Conservation (phyloP, 2,888 invertebrate species). For the Cephus sareptanus region DNA sequence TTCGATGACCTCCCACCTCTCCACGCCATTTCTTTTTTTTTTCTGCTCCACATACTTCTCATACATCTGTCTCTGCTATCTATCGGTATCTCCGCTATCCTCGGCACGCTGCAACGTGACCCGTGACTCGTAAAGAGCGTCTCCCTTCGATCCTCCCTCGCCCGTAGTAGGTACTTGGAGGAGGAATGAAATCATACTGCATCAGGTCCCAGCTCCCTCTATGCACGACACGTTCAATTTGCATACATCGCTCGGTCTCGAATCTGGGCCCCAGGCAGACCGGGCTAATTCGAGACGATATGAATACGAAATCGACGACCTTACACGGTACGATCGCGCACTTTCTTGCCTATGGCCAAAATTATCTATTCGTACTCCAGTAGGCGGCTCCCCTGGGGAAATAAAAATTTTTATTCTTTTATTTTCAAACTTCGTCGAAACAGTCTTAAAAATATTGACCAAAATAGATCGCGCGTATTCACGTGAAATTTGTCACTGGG, state of each 20-base stretch:
- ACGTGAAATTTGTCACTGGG: neutral
- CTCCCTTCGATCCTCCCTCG: neutral
- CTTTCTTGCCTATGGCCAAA: neutral
- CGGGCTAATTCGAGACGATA: conserved; percentile 20
- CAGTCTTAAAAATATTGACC: neutral
- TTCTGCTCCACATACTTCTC: neutral
- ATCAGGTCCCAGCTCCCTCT: conserved; percentile 4
- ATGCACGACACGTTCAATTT: conserved; percentile 17
- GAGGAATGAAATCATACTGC: conserved; percentile 13
- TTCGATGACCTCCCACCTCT: neutral
- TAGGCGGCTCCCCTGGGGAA: neutral
- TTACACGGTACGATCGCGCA: neutral
- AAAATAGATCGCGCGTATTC: neutral
- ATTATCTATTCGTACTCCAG: neutral
- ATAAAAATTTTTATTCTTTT: neutral
- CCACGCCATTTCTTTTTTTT: neutral
- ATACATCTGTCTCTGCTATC: neutral
- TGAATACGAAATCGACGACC: conserved; percentile 6
- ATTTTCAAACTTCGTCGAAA: neutral
- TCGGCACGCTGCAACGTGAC: neutral
- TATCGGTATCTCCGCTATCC: neutral
- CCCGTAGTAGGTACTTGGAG: neutral
- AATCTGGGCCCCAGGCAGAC: conserved; percentile 14
- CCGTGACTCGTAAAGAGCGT: neutral
- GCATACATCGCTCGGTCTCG: conserved; percentile 22